These are phyloP conservation scores for Dasyornis broadbenti DNA, from an alignment of 2,113 vertebrate species.

Conservation along the genomic window DNA sequence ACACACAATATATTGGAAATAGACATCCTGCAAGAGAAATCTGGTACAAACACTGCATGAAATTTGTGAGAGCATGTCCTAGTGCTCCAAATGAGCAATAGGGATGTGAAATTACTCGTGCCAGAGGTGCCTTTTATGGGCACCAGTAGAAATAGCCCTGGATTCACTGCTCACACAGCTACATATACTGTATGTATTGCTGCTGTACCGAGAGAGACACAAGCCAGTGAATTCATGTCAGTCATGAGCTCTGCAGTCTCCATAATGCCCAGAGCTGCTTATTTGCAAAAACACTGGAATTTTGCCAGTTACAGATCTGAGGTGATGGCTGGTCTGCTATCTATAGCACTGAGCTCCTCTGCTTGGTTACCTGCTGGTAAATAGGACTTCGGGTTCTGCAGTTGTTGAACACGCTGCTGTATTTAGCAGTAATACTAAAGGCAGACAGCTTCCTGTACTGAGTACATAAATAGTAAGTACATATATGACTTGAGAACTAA, in stretches of 20 bases:
- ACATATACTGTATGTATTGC: not conserved
- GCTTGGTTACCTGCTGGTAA: not conserved
- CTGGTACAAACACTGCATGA: not conserved
- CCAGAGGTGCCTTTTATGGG: not conserved
- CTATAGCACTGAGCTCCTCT: not conserved
- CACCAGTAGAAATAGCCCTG: not conserved
- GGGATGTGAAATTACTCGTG: not conserved
- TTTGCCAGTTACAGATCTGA: not conserved
- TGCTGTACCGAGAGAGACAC: not conserved
- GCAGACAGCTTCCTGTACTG: not conserved
- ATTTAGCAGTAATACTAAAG: not conserved
- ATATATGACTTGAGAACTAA: not conserved
- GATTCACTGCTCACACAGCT: not conserved
- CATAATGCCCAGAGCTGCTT: not conserved
- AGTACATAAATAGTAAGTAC: not conserved
- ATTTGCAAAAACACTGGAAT: not conserved
- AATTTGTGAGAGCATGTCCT: not conserved
- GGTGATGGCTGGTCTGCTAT: not conserved
- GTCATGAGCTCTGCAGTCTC: not conserved
- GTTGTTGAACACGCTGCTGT: not conserved
- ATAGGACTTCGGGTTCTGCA: not conserved
- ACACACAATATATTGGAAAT: not conserved
- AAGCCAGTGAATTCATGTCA: not conserved
- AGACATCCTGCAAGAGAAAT: not conserved
- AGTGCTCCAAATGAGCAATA: not conserved